Evolutionary conservation across 2,888 invertebrate genomes (phyloP).

Genomic region (Nycteola revayana): DNA sequence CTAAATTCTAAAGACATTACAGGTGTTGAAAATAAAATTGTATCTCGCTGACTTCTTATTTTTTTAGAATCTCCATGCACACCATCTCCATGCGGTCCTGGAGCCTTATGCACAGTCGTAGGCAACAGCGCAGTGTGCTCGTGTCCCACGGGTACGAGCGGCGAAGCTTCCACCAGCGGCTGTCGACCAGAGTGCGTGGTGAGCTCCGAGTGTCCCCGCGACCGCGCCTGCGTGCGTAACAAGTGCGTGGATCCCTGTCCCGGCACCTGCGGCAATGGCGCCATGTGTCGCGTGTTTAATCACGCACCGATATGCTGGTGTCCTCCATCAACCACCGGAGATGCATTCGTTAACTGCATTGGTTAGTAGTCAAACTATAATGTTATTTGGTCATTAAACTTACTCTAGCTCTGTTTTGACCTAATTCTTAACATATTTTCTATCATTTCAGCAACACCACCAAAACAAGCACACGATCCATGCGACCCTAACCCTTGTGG

Average conservation of each 20-base stretch:
- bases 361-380: conserved; percentile 30
- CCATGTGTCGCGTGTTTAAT: conserved; percentile 85
- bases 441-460: conserved; percentile 48
- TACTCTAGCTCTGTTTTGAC: background rate
- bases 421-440: conserved; percentile 1
- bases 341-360: conserved; percentile 89
- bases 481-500: conserved; percentile 89
- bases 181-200: conserved; percentile 93
- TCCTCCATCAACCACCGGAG: conserved; percentile 86
- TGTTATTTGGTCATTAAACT: background rate
- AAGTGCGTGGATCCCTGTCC: conserved; percentile 91
- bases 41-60: conserved; percentile 34
- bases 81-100: conserved; percentile 90
- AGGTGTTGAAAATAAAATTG: too few species aligned
- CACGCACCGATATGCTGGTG: conserved; percentile 89
- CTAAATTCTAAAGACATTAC: too few species aligned
- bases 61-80: conserved; percentile 83
- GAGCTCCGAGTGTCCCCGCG: conserved; percentile 89
- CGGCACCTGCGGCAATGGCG: conserved; percentile 90
- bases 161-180: conserved; percentile 87
- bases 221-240: conserved; percentile 89
- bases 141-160: conserved; percentile 88
- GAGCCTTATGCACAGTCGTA: conserved; percentile 84
- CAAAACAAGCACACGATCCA: conserved; percentile 75
- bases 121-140: conserved; percentile 86